Evolutionary conservation across 1,140 invertebrate species (phyloP).

Genomic region (Branchinecta lynchi): DNA sequence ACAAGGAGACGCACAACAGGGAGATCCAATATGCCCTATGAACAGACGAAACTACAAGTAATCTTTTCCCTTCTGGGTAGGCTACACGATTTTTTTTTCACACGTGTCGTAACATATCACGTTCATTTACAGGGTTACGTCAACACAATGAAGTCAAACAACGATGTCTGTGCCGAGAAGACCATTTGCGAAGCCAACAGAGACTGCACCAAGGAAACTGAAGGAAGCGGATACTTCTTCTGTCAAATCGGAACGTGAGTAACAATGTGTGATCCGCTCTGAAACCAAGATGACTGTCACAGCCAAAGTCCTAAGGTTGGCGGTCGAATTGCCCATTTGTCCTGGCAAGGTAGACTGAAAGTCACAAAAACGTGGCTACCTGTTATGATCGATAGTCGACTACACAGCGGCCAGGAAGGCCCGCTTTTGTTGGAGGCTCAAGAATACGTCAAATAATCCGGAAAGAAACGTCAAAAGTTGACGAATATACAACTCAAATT

Average conservation of each 20-base stretch:
- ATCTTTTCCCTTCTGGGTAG: no score
- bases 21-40: no score
- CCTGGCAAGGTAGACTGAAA: background rate
- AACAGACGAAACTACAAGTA: no score
- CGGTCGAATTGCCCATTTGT: background rate
- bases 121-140: conserved; percentile 49
- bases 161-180: conserved; percentile 60
- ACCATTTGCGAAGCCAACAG: conserved; percentile 73
- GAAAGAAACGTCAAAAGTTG: no score
- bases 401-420: no score
- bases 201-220: conserved; percentile 63
- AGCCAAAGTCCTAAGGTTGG: background rate
- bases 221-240: conserved; percentile 63
- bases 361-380: background rate
- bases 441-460: no score
- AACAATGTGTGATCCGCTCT: conserved; percentile 11
- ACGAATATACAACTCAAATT: no score
- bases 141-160: conserved; percentile 56
- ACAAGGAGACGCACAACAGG: background rate
- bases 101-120: background rate
- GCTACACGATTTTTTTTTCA: no score
- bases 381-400: no score
- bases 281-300: background rate
- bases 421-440: no score
- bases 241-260: conserved; percentile 86